Percentiles rank a stretch among this genome's conserved stretches.
phyloP scores from a whole-genome alignment of 2,113 vertebrate species.

The Rhinoptilus africanus region DNA sequence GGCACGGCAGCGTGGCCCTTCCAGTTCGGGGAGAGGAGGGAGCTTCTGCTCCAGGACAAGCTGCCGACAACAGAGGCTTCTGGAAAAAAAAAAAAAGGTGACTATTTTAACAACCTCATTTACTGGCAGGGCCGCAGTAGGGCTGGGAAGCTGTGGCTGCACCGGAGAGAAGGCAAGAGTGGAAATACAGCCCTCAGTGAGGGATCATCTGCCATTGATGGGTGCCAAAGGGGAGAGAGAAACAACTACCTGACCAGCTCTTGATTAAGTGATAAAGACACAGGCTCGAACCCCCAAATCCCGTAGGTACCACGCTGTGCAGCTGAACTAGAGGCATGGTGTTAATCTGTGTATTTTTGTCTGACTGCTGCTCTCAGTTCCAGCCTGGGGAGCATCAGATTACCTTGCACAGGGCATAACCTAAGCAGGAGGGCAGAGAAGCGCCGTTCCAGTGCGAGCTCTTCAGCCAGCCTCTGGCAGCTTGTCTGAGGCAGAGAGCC shows the following conservation, averaged over 20 bases:
- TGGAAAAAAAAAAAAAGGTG: background rate
- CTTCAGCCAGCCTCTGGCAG: background rate
- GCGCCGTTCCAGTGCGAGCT: rapidly evolving
- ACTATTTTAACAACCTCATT: background rate
- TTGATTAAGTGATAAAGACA: background rate
- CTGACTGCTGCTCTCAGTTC: background rate
- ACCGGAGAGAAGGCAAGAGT: background rate
- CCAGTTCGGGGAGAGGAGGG: background rate
- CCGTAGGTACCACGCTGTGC: rapidly evolving
- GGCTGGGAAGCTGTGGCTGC: background rate
- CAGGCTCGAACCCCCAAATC: background rate
- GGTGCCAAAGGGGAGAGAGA: background rate
- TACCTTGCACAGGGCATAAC: background rate
- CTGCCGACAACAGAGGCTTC: background rate
- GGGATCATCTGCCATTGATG: background rate
- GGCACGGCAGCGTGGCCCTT: background rate
- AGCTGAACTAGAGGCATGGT: background rate
- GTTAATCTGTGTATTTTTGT: background rate
- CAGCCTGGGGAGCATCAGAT: background rate
- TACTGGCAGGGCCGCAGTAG: background rate
- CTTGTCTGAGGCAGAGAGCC: rapidly evolving
- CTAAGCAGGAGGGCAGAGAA: background rate
- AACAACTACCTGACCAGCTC: background rate
- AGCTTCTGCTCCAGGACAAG: background rate
- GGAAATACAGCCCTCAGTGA: background rate